Base-by-base conservation (phyloP, 2,113 vertebrate genomes). In the Callospermophilus lateralis region DNA sequence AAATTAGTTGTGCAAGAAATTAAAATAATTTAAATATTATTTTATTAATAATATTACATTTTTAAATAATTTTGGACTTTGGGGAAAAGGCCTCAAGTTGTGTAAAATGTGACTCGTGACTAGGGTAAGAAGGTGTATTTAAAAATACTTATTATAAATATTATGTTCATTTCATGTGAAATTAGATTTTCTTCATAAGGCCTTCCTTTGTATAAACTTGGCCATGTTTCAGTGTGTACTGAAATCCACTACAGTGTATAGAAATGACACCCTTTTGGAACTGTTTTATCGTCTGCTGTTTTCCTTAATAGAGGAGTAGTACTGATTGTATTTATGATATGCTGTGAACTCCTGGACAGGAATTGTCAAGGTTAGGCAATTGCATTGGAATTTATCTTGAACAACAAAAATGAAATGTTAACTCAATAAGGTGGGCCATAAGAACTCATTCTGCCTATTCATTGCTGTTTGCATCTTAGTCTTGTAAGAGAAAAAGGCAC, bases 101-200 rank as follows among this genome's bases (percentile, higher is more conserved):
- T 65, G 30, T 67, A 22, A 42, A 48, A 13, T 37, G 77, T 93
- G 53, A 12, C 22, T 93, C 89, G 16, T 80, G 42, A 93, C 6
- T 58, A 84, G 9, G 65, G 0, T 63, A 90, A 80, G 39, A 93
- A 72, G 39, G 26, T 37, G 0, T 61, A 24, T 61, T 61, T 61
- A 28, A 65, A 65, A 65, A 65, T 32, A 17, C 24, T 84, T 93
- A 73, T n/a, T 85, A 11, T 63, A 84, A 74, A 72, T 84, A 87
- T 72, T 84, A 34, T 94, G 39, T n/a, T 85, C 32, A 84, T 65
- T 92, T 72, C 78, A 78, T 87, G 32, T 90, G 65, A 89, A 86
- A 83, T 85, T 87, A 89, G 26, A 80, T 72, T 97, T 95, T 86
- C 68, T 96, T 93, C 39, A 11, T 68, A 96, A 93, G 70, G 45